Evolutionary conservation across 2,888 invertebrate genomes (phyloP).

Genomic region (Rhamphomyia laevipes): DNA sequence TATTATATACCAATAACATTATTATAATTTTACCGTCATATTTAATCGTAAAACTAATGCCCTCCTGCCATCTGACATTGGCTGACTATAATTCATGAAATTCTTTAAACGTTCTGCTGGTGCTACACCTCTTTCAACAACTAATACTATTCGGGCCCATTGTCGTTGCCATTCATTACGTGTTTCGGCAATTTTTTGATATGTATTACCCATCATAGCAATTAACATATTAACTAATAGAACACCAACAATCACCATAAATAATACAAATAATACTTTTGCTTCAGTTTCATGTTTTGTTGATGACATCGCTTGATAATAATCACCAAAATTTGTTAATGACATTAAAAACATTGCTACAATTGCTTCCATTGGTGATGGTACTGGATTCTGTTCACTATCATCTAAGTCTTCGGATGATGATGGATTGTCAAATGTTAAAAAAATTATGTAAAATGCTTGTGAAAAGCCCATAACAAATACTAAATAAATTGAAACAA

Average conservation of each 20-base stretch:
- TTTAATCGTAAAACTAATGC: constrained; percentile 80
- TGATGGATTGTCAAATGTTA: constrained; percentile 74
- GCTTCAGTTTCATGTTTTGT: constrained; percentile 82
- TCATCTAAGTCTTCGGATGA: constrained; percentile 76
- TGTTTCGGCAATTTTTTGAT: constrained; percentile 94
- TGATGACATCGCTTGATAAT: constrained; percentile 79
- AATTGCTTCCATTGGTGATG: constrained; percentile 85
- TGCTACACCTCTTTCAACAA: constrained; percentile 92
- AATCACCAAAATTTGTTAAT: constrained; percentile 89
- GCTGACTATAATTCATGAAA: constrained; percentile 84
- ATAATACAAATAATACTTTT: constrained; percentile 88
- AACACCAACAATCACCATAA: constrained; percentile 94
- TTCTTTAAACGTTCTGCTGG: constrained; percentile 77
- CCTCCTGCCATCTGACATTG: constrained; percentile 78
- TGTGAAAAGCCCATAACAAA: constrained; percentile 97
- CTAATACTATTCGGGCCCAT: constrained; percentile 96
- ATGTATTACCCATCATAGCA: constrained; percentile 99
- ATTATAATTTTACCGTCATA: constrained; percentile 55
- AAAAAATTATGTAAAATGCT: constrained; percentile 85
- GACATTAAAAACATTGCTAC: constrained; percentile 99
- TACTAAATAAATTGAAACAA: constrained; percentile 91
- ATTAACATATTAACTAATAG: constrained; percentile 95
- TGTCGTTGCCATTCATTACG: constrained; percentile 96
- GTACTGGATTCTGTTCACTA: constrained; percentile 73
- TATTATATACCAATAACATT: neutral